These are phyloP conservation scores for Gastracanthus pulcherrimus DNA, from an alignment of 2,888 invertebrate species.

Conservation along the genomic window DNA sequence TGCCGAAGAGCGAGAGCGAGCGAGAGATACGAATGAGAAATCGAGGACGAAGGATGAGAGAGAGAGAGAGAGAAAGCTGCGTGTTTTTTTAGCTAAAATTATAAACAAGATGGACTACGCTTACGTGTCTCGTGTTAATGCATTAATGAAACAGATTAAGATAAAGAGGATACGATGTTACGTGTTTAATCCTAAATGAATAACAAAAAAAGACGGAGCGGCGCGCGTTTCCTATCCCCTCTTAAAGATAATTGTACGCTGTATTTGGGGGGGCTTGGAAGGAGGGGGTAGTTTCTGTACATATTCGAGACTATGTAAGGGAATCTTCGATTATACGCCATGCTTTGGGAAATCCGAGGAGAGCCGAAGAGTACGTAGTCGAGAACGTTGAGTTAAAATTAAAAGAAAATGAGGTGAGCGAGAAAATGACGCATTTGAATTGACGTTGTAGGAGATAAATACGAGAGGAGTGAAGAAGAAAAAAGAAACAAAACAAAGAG, in stretches of 20 bases:
- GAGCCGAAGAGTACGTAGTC: conserved; percentile 56
- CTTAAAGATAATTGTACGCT: neutral
- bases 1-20: neutral
- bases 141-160: conserved; percentile 25
- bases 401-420: neutral
- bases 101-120: conserved; percentile 67
- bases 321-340: conserved; percentile 18
- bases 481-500: conserved; percentile 27
- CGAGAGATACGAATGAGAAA: neutral
- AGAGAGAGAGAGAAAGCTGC: neutral
- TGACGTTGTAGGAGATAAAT: neutral
- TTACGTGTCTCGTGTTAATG: conserved; percentile 69
- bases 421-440: conserved; percentile 5
- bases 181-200: conserved; percentile 35
- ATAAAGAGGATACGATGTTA: conserved; percentile 20
- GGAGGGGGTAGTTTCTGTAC: conserved; percentile 38
- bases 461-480: neutral
- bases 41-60: neutral
- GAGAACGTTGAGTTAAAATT: neutral
- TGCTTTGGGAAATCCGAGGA: conserved; percentile 47
- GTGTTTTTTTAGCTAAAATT: conserved; percentile 44
- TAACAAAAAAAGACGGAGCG: neutral
- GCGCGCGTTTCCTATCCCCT: conserved; percentile 17
- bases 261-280: neutral
- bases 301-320: conserved; percentile 40